Base-by-base conservation (phyloP, 2,888 invertebrate genomes). In the Parnassius smintheus region DNA sequence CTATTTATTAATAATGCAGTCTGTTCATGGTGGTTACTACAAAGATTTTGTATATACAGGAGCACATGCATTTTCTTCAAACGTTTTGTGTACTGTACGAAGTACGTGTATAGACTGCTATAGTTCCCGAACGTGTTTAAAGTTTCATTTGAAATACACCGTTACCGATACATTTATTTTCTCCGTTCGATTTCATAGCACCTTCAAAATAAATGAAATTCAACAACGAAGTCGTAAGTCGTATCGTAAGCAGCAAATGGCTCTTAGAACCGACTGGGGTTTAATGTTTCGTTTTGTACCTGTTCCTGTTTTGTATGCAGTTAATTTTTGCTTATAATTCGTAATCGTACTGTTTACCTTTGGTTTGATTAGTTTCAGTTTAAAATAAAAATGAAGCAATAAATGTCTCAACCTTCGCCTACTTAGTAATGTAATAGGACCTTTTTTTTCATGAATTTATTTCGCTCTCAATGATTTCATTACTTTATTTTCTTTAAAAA, bases 201-300 rank as follows among this genome's bases (percentile, higher is more conserved):
- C 70, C 67, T 68, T 65, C 61, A 67, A 68, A 68, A 71, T 70
- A 71, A 71, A 71, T 70, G 76, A 75, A 81, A 81, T 77, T 76
- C 72, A 78, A 79, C 73, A 73, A 75, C 62, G 69, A 75, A 78
- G 74, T 77, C 73, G 68, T 72, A 76, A 78, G 76, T 76, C 69
- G 75, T 18, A 18, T 18, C 18, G 18, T 18, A 18, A 18, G 18
- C 72, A 75, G 75, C 80, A 77, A 76, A 81, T 80, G 80, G 81
- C 77, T 71, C 54, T 35, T 7, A 35, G 7, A 35, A 35, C 35
- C 35, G 35, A 35, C 4, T 35, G 1, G 35, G 35, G 35, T 35
- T 35, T 0, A 35, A 4, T 7, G 35, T 35, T 35, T 35, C 35
- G 1, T 35, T 35, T 35, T 35, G 35, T 35, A 18, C 18, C 18